Percentiles rank a stretch among this genome's conserved stretches.
Conservation (phyloP, 2,113 vertebrate species). For the Globicephala melas region DNA sequence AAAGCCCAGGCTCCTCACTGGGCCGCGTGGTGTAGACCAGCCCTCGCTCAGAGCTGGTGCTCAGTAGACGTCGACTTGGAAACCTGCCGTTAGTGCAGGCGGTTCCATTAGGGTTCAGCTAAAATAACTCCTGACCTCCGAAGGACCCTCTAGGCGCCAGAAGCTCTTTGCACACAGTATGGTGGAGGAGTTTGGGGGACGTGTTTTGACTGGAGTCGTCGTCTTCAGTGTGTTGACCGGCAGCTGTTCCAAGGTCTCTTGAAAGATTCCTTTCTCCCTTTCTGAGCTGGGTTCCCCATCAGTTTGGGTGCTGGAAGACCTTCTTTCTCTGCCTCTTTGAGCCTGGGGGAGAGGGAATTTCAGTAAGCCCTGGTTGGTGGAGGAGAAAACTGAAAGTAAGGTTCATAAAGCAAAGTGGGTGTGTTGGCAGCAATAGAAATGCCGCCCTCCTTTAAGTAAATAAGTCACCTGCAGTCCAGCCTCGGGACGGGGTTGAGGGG, state of each 20-base stretch:
- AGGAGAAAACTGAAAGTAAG: not conserved
- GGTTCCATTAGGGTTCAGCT: not conserved
- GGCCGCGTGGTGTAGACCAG: not conserved
- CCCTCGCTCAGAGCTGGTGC: rapidly evolving
- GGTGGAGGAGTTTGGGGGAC: not conserved
- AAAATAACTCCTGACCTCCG: not conserved
- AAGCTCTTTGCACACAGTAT: not conserved
- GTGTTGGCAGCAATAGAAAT: not conserved
- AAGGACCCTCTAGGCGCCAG: not conserved
- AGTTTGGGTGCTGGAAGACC: constrained; percentile 1
- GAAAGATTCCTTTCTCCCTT: constrained; percentile 61
- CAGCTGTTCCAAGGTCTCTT: constrained; percentile 68
- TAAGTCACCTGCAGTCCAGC: constrained; percentile 18
- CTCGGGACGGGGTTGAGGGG: not conserved
- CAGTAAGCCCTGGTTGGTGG: not conserved
- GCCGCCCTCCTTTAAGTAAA: not conserved
- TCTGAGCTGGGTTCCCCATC: constrained; percentile 20
- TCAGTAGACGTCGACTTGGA: not conserved
- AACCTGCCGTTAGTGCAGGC: not conserved
- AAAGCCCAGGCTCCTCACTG: rapidly evolving
- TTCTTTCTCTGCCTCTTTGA: not conserved
- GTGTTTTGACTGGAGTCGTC: constrained; percentile 32
- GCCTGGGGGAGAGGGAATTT: constrained; percentile 9
- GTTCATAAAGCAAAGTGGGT: constrained; percentile 23
- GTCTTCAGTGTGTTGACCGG: not conserved